Evolutionary conservation across 2,113 vertebrate genomes (phyloP).

Genomic region (Varanus komodoensis): DNA sequence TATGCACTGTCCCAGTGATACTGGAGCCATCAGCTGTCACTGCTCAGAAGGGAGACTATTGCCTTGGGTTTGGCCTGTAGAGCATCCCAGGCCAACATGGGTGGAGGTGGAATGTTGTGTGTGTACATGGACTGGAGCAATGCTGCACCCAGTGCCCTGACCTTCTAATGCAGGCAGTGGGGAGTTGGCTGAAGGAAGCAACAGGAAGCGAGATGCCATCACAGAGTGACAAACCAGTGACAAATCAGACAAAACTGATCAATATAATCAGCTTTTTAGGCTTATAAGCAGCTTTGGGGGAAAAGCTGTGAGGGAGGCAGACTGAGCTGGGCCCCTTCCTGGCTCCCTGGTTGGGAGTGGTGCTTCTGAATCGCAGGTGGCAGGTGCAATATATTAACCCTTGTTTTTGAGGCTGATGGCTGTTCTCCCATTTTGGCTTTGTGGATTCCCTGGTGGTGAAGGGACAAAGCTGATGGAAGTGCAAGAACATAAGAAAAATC

Average conservation of each 20-base stretch:
- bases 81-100: not conserved
- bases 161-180: not conserved
- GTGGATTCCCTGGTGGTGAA: no score
- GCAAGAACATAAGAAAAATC: no score
- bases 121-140: not conserved
- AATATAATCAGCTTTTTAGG: not conserved
- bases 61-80: not conserved
- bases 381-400: no score
- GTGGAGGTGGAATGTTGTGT: not conserved
- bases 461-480: no score
- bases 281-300: not conserved
- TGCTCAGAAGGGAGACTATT: not conserved
- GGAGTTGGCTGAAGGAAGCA: not conserved
- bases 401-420: no score
- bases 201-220: not conserved
- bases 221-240: no score
- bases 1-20: no score
- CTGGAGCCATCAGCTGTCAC: not conserved
- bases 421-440: no score
- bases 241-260: no score
- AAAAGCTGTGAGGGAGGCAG: not conserved
- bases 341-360: not conserved
- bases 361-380: no score
- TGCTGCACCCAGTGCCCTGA: no score
- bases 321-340: not conserved